Evolutionary conservation across 2,888 invertebrate genomes (phyloP), one percentile per base, ranked within the genome.

Genomic region (Cerastoderma edule): DNA sequence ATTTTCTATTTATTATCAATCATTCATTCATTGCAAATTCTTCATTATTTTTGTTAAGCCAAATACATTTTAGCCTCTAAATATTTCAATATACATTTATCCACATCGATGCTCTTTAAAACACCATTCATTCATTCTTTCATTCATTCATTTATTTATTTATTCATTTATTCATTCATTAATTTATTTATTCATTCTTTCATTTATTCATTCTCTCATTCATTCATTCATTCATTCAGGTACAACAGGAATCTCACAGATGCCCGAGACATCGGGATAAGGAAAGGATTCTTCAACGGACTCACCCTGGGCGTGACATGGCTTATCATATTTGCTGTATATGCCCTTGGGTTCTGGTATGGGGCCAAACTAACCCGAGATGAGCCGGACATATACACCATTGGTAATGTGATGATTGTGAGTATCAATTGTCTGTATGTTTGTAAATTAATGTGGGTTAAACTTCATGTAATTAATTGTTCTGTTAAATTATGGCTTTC

Each of bases 181-280:
- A n/a, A n/a, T n/a, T n/a, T n/a, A n/a, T n/a, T n/a, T n/a, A n/a
- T n/a, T n/a, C n/a, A n/a, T n/a, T n/a, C n/a, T n/a, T n/a, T n/a
- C n/a, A n/a, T n/a, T n/a, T n/a, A n/a, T n/a, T n/a, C n/a, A n/a
- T n/a, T n/a, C n/a, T n/a, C n/a, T n/a, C n/a, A n/a, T n/a, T n/a
- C n/a, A n/a, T n/a, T n/a, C n/a, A n/a, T n/a, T n/a, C n/a, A n/a
- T n/a, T n/a, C n/a, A n/a, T 60, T 22, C 78, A 95, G 97, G 87
- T 97, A 96, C 70, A 67, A 82, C 30, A 56, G 24, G 3, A 88
- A 91, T 64, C 83, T 93, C 33, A 74, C 75, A 1, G 89, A 89
- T 19, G 93, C 93, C 0, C 87, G 90, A 33, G 85, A 87, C 24
- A 84, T 88, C 10, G 93, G 93, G 33, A 87, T 93, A 4, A 87